A percentile compares a stretch with the other conserved stretches of the same genome.
Conservation (phyloP, 2,888 invertebrate species). For the Coenonympha glycerion region DNA sequence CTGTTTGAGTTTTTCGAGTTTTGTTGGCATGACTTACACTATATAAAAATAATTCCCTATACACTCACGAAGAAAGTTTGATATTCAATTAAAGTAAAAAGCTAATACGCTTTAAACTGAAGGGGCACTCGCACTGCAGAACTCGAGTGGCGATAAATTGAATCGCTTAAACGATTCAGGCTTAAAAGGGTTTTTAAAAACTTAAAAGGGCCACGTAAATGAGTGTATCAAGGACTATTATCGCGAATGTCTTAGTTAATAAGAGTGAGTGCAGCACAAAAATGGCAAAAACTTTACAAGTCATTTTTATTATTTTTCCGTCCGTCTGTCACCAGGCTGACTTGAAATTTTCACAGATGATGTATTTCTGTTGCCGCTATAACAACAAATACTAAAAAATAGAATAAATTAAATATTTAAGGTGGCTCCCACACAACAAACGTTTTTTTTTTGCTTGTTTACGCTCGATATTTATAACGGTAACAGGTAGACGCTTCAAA, state of each 20-base stretch:
- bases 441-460: no score
- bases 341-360: no score
- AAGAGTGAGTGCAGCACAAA: conserved; percentile 1
- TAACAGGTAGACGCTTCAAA: no score
- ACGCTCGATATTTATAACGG: no score
- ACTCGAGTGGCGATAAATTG: conserved; percentile 26
- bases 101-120: conserved; percentile 18
- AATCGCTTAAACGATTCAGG: conserved; percentile 23
- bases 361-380: no score
- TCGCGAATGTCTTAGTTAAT: conserved; percentile 9
- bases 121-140: conserved; percentile 22
- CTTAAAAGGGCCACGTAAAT: conserved; percentile 18
- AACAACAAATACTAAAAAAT: no score
- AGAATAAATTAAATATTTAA: no score
- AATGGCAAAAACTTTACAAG: not conserved
- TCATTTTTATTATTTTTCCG: no score
- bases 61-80: not conserved
- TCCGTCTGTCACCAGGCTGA: no score
- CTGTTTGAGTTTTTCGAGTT: no score
- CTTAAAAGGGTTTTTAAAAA: conserved; percentile 19
- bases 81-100: conserved; percentile 2
- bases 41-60: not conserved
- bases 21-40: no score
- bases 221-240: conserved; percentile 18
- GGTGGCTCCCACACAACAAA: no score